These are phyloP conservation scores for Euglossa dilemma DNA, from an alignment of 1,140 invertebrate genomes.

Conservation along the genomic window DNA sequence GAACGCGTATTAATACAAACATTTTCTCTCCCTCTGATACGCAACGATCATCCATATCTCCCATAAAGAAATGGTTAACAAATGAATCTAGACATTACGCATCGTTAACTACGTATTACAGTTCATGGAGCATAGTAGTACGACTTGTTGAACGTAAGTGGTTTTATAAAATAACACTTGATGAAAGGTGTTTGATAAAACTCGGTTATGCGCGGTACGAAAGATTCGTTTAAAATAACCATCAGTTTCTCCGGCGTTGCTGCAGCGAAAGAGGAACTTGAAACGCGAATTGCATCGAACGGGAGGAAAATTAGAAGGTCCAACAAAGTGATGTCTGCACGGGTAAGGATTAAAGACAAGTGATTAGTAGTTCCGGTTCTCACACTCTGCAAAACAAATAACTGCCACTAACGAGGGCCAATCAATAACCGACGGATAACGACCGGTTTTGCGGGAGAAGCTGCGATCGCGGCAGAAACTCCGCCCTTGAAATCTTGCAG, in stretches of 20 bases:
- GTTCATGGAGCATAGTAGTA: background rate
- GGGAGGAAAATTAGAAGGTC: slow-evolving; percentile 30
- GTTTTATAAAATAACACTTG: background rate
- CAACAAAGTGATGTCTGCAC: background rate
- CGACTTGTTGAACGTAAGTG: no score
- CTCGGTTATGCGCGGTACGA: background rate
- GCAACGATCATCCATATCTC: no score
- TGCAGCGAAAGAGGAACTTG: background rate
- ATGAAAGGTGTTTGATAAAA: background rate
- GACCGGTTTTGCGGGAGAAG: slow-evolving; percentile 72
- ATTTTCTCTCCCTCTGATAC: no score
- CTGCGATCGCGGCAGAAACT: slow-evolving; percentile 68
- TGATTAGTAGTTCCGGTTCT: slow-evolving; percentile 69
- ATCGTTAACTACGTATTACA: background rate
- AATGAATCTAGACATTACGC: background rate
- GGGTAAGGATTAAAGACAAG: slow-evolving; percentile 24
- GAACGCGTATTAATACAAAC: no score
- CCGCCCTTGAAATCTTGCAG: slow-evolving; percentile 73
- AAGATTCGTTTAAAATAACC: slow-evolving; percentile 5
- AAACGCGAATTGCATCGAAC: background rate
- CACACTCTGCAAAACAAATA: slow-evolving; percentile 71
- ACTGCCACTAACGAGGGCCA: slow-evolving; percentile 71
- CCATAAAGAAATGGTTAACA: no score
- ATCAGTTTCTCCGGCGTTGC: no score
- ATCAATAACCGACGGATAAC: slow-evolving; percentile 77